A percentile compares a stretch with the other conserved stretches of the same genome.
Evolutionary conservation across 1,140 invertebrate species (phyloP).

Genomic region (Cryptotermes secundus): DNA sequence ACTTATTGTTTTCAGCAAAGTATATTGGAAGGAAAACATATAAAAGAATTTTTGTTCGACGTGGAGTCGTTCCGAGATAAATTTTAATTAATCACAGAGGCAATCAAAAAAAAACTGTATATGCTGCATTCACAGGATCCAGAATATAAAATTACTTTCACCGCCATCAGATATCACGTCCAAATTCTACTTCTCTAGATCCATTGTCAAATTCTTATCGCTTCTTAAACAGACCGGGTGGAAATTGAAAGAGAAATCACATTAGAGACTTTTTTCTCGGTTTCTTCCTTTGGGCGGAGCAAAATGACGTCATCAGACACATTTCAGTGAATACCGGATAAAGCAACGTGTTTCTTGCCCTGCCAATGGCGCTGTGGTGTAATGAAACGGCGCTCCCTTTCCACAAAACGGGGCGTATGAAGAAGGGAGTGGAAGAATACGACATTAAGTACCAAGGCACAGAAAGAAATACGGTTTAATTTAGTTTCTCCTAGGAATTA

Average conservation of each 20-base stretch:
- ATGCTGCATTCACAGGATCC: not conserved
- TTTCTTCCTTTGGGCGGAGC: not conserved
- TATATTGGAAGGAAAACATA: no score
- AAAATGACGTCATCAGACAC: not conserved
- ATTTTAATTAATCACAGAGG: not conserved
- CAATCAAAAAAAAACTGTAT: not conserved
- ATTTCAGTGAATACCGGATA: not conserved
- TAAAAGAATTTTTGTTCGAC: not conserved
- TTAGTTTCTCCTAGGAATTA: no score
- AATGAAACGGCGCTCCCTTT: not conserved
- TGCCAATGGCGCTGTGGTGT: not conserved
- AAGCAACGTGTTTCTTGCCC: not conserved
- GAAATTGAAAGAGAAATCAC: not conserved
- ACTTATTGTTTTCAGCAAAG: no score
- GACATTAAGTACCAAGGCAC: not conserved
- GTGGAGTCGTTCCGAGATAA: not conserved
- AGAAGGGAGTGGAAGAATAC: not conserved
- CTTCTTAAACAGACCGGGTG: not conserved
- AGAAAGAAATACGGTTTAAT: not conserved
- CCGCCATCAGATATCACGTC: not conserved
- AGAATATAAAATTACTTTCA: not conserved
- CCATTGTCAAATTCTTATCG: not conserved
- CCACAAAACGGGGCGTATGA: not conserved
- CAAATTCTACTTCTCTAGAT: not conserved
- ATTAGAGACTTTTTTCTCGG: not conserved